These are phyloP conservation scores for Dryadula phaetusa DNA, from an alignment of 2,888 invertebrate genomes.

Conservation along the genomic window DNA sequence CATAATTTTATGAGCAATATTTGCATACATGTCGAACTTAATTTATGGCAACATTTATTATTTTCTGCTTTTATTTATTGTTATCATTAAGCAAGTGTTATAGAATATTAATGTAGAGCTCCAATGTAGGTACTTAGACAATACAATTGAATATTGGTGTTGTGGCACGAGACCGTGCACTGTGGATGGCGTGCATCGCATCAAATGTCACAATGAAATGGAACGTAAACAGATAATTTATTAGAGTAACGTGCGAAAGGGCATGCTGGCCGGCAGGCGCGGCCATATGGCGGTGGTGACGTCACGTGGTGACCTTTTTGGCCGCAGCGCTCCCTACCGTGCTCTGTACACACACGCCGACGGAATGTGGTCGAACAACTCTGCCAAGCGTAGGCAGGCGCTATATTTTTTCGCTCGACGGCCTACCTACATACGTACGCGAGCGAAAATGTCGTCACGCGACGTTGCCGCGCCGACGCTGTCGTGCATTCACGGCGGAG, in stretches of 20 bases:
- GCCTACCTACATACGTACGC: constrained; percentile 81
- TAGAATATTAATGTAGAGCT: background rate
- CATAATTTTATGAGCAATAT: background rate
- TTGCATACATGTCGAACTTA: background rate
- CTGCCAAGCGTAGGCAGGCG: constrained; percentile 82
- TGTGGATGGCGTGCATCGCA: constrained; percentile 28
- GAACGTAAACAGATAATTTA: constrained; percentile 59
- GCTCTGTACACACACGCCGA: constrained; percentile 73
- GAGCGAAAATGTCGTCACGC: constrained; percentile 86
- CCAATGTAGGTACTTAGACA: background rate
- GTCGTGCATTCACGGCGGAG: constrained; percentile 74
- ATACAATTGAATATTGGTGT: background rate
- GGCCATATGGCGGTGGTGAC: constrained; percentile 77
- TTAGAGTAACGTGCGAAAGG: constrained; percentile 60
- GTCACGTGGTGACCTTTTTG: constrained; percentile 82
- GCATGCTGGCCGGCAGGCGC: constrained; percentile 67
- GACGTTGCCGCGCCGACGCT: constrained; percentile 80
- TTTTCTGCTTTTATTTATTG: background rate
- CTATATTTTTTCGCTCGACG: constrained; percentile 80
- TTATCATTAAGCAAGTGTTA: background rate
- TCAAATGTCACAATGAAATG: constrained; percentile 49
- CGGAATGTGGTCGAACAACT: constrained; percentile 82
- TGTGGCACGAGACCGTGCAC: constrained; percentile 1
- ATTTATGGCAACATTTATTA: background rate
- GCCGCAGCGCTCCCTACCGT: constrained; percentile 68